These are phyloP conservation scores for Glaucomys volans DNA, from an alignment of 2,113 vertebrate genomes.

Conservation along the genomic window DNA sequence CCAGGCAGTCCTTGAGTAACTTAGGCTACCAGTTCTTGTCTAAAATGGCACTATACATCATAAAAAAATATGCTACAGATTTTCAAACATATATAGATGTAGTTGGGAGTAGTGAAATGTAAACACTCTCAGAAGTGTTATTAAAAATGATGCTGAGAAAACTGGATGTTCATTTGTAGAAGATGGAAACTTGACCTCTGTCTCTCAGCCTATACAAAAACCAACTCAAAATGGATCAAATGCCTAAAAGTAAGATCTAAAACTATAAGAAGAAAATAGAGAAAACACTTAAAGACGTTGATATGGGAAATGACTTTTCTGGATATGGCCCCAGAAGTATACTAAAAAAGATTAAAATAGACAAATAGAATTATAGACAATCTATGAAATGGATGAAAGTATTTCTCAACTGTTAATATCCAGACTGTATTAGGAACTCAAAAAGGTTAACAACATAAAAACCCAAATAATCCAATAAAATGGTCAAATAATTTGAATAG, in stretches of 20 bases:
- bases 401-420: neutral
- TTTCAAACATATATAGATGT: neutral
- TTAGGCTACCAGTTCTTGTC: neutral
- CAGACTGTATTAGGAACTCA: neutral
- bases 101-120: neutral
- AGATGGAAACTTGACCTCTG: neutral
- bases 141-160: neutral
- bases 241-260: neutral
- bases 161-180: neutral
- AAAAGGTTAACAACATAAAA: neutral
- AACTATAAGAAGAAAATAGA: neutral
- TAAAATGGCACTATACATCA: neutral
- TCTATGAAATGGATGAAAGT: neutral
- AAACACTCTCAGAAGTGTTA: neutral
- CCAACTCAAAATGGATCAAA: neutral
- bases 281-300: neutral
- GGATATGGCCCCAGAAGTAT: neutral
- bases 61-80: neutral
- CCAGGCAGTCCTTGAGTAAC: neutral
- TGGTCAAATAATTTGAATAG: neutral
- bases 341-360: neutral
- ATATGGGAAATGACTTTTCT: neutral
- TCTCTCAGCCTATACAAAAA: neutral
- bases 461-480: neutral
- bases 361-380: neutral